Evolutionary conservation across 2,113 vertebrate species (phyloP).

Genomic region (Mobula birostris): DNA sequence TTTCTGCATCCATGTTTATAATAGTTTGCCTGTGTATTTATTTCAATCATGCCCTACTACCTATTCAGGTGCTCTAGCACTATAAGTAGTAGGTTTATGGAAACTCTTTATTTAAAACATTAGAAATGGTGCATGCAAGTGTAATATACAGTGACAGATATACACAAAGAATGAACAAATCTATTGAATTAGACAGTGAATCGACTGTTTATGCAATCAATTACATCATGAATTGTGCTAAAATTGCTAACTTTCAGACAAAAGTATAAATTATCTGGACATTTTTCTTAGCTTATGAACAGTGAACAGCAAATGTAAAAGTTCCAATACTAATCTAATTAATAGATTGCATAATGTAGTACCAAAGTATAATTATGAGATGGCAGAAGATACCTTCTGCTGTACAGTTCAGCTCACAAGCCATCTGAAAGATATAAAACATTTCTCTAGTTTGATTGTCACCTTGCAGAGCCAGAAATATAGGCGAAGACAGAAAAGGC

Average conservation of each 20-base stretch:
- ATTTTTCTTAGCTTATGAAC: neutral
- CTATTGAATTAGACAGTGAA: neutral
- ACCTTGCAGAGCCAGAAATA: conserved; percentile 81
- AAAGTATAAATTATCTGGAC: neutral
- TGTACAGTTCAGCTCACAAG: conserved; percentile 98
- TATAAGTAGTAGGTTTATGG: neutral
- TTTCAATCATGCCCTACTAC: neutral
- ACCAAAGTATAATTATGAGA: conserved; percentile 67
- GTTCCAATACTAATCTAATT: conserved; percentile 12
- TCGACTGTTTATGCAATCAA: neutral
- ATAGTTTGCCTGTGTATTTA: neutral
- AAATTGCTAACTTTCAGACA: neutral
- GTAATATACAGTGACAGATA: neutral
- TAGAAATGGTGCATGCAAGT: neutral
- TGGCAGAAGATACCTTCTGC: conserved; percentile 98
- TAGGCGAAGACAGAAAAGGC: conserved; percentile 56
- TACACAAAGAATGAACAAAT: neutral
- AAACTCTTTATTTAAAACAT: neutral
- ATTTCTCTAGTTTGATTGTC: conserved; percentile 83
- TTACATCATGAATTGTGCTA: neutral
- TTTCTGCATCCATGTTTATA: neutral
- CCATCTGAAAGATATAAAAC: conserved; percentile 97
- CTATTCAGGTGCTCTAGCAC: neutral
- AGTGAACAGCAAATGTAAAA: neutral
- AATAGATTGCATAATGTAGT: conserved; percentile 71